Base-by-base conservation (phyloP, 2,888 invertebrate genomes). In the Saturnia pavonia region DNA sequence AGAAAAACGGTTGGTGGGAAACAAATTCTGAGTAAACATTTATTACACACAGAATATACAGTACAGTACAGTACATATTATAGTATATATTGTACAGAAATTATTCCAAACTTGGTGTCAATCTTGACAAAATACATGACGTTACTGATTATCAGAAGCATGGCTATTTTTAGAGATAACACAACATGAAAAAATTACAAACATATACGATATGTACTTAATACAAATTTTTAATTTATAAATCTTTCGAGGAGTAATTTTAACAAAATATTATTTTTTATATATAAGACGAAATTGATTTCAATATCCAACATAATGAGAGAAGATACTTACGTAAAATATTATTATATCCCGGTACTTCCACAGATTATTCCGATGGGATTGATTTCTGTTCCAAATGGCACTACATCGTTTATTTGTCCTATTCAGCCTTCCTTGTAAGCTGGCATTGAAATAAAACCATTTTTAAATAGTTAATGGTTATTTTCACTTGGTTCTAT, bases 341-440 rank as follows among this genome's bases (percentile, higher is more conserved):
- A 92, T 68, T 91, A 92, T 68, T 84, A 72, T 0, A 92, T 75
- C 71, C 79, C 70, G 0, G 45, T 6, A n/a, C 48, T n/a, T 0
- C 74, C 74, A 66, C 92, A 93, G 1, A 77, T 72, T 71, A 92
- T 88, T 9, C 91, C 90, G 0, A 85, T 67, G 0, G 91, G 91
- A 0, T 76, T 73, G 0, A 89, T 16, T 1, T 72, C 73, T 6
- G 74, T 63, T 0, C 87, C 88, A 45, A 81, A 91, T 0, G 90
- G 86, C 19, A 93, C 78, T 1, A 93, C 92, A 40, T 91, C 88
- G 12, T 89, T 82, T 1, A 92, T 77, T 71, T 91, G 91, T 43
- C 80, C 27, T 1, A 92, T 71, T 72, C 92, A 93, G 1, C 92
- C 92, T 71, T 84, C 76, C 77, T 90, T 89, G 77, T 90, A 75